These are phyloP conservation scores for Oeneis ivallda DNA, from an alignment of 2,888 invertebrate genomes.

Conservation along the genomic window DNA sequence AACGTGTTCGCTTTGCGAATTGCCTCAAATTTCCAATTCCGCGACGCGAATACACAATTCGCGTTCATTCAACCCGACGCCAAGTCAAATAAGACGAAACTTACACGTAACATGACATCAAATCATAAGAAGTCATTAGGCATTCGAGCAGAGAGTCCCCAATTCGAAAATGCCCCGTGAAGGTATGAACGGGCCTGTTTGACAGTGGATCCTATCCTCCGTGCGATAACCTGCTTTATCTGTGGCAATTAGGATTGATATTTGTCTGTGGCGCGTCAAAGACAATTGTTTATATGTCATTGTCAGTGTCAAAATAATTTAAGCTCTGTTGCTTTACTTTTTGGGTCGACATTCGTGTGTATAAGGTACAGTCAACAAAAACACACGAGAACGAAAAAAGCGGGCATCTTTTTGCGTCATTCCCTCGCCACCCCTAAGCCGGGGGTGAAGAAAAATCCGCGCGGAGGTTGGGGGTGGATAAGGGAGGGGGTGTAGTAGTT, in stretches of 20 bases:
- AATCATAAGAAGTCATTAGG: conserved; percentile 80
- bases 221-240: conserved; percentile 44
- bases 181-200: conserved; percentile 64
- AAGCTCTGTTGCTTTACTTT: conserved; percentile 25
- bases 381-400: conserved; percentile 71
- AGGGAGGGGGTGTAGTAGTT: conserved; percentile 67
- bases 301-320: conserved; percentile 37
- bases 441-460: conserved; percentile 71
- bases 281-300: conserved; percentile 73
- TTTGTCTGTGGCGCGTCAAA: conserved; percentile 42
- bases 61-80: conserved; percentile 50
- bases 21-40: conserved; percentile 45
- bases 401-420: conserved; percentile 76
- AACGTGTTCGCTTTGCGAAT: conserved; percentile 46
- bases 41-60: conserved; percentile 49
- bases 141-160: conserved; percentile 70
- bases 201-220: conserved; percentile 35
- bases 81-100: conserved; percentile 65
- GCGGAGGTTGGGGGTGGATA: conserved; percentile 49
- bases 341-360: conserved; percentile 46
- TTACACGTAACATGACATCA: conserved; percentile 74
- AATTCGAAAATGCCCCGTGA: conserved; percentile 67
- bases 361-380: conserved; percentile 64
- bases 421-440: conserved; percentile 67
- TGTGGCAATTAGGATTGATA: conserved; percentile 38